Base-by-base conservation (phyloP, 2,888 invertebrate genomes). In the Leucoptera coffeella region DNA sequence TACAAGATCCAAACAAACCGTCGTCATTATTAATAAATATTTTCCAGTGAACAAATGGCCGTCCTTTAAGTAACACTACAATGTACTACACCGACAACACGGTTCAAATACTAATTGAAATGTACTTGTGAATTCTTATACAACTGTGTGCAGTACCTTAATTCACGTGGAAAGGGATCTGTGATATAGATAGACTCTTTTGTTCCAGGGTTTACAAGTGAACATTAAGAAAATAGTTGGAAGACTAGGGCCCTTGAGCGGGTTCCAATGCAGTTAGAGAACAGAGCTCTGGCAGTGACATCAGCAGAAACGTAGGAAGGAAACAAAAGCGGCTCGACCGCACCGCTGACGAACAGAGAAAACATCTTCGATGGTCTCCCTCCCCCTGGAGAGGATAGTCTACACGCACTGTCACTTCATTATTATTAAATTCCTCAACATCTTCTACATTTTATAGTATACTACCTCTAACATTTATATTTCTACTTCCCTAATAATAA, bases 331-430 rank as follows among this genome's bases (percentile, higher is more conserved):
- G 19, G 12, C 19, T 6, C 10, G 11, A 14, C 25, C 23, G 26
- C 17, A 23, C 4, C 13, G 19, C 22, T 33, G 31, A 34, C 40
- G 39, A 39, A 45, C 45, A 13, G 6, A 9, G 15, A 26, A 17
- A 26, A 28, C 24, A 17, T 23, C 40, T 64, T 67, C 69, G 67
- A 72, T 71, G 71, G 54, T 57, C 55, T 42, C 49, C 47, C 44
- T 40, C 40, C 56, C 41, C 37, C 42, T 72, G 41, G 67, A 69
- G 47, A 67, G 59, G 47, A 46, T 60, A 36, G 46, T 45, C 38
- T 71, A 65, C 45, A 56, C 71, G 48, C 55, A 40, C 56, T 65
- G 69, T 67, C 71, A 72, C 67, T 72, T 72, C 67, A 69, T 65
- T 67, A 44, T 69, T 62, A 71, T 72, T 61, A 72, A 72, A 51